A percentile compares a stretch with the other conserved stretches of the same genome.
These are phyloP conservation scores for Euspilapteryx auroguttella DNA, from an alignment of 2,888 invertebrate genomes.

Conservation along the genomic window DNA sequence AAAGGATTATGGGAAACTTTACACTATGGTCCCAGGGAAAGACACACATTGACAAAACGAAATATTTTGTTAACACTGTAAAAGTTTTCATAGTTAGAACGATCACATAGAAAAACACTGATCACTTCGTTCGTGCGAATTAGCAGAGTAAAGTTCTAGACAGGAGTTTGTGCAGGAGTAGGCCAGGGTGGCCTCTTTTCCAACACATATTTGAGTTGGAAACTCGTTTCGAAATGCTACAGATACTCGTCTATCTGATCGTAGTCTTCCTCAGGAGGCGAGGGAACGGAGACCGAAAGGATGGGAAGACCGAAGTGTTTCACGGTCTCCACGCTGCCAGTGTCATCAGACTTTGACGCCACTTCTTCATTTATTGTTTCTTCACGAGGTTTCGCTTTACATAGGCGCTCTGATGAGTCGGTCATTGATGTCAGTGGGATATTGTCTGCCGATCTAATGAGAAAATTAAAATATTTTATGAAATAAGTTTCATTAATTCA, in stretches of 20 bases:
- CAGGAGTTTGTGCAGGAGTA: constrained; percentile 30
- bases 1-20: too few relatives aligned
- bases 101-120: too few relatives aligned
- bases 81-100: too few relatives aligned
- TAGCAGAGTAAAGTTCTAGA: constrained; percentile 8
- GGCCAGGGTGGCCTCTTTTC: constrained; percentile 48
- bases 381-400: constrained; percentile 37
- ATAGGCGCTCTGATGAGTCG: constrained; percentile 53
- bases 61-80: too few relatives aligned
- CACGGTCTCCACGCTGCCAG: constrained; percentile 50
- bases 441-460: constrained; percentile 47
- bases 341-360: constrained; percentile 41
- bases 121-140: too few relatives aligned
- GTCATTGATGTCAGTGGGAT: constrained; percentile 47
- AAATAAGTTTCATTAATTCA: too few relatives aligned
- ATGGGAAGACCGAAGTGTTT: constrained; percentile 73
- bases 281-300: constrained; percentile 78
- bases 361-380: constrained; percentile 51
- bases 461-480: constrained; percentile 4
- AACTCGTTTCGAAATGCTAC: constrained; percentile 59
- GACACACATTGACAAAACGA: constrained; percentile 25
- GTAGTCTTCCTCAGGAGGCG: constrained; percentile 73
- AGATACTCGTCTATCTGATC: constrained; percentile 65
- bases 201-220: constrained; percentile 54
- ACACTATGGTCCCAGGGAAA: constrained; percentile 45